Conservation (phyloP, 2,888 invertebrate genomes). For the Drosophila subquinaria region DNA sequence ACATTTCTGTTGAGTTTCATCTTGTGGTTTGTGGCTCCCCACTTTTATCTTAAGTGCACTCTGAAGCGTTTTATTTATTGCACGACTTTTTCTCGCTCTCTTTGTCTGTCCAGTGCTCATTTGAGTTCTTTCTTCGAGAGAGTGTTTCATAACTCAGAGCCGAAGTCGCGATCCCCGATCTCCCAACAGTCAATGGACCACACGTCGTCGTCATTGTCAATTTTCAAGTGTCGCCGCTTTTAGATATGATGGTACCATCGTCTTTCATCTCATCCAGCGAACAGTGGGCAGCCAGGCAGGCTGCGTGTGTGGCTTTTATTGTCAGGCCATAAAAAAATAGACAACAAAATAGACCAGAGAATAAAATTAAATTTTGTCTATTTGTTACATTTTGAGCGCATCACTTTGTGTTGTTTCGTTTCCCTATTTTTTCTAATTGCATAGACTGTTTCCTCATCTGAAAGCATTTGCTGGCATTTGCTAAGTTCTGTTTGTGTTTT, state of each 20-base stretch:
- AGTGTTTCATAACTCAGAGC: slow-evolving; percentile 63
- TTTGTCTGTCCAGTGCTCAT: slow-evolving; percentile 17
- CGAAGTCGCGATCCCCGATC: slow-evolving; percentile 24
- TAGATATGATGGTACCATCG: slow-evolving; percentile 74
- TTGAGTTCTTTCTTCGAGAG: slow-evolving; percentile 41
- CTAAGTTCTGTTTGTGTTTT: slow-evolving; percentile 30
- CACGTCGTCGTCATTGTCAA: slow-evolving; percentile 65
- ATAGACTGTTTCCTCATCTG: slow-evolving; percentile 37
- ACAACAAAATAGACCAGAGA: slow-evolving; percentile 28
- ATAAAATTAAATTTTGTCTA: slow-evolving; percentile 59
- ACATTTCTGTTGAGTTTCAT: slow-evolving; percentile 43
- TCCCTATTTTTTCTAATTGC: slow-evolving; percentile 63
- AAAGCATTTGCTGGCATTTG: slow-evolving; percentile 17
- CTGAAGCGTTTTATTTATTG: slow-evolving; percentile 79
- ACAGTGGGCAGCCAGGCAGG: slow-evolving; percentile 33
- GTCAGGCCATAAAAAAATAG: slow-evolving; percentile 63
- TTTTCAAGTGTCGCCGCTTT: slow-evolving; percentile 63
- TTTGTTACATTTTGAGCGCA: slow-evolving; percentile 73
- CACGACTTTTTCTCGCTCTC: slow-evolving; percentile 65
- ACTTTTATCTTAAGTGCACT: slow-evolving; percentile 79
- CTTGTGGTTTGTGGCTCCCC: slow-evolving; percentile 21
- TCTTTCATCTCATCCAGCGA: slow-evolving; percentile 29
- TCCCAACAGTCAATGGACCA: slow-evolving; percentile 58
- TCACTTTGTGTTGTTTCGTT: slow-evolving; percentile 37
- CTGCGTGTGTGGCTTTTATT: slow-evolving; percentile 76